Base-by-base conservation (phyloP, 2,888 invertebrate genomes). In the Hymenopus coronatus region DNA sequence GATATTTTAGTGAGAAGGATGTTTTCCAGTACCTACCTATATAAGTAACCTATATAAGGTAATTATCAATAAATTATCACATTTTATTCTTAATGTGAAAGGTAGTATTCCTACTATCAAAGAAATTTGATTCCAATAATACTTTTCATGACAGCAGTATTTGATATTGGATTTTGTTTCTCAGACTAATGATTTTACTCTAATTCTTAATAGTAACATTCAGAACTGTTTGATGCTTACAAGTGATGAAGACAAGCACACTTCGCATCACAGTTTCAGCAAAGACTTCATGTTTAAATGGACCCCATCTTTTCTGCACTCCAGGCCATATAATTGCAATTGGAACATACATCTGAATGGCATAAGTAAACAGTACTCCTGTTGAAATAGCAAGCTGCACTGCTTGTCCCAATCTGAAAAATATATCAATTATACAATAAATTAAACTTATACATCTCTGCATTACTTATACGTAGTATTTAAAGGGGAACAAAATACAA, bases 301-400 rank as follows among this genome's bases (percentile, higher is more conserved):
- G 94, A 9, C 95, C 95, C 86, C 95, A 94, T 91, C 94, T 93
- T 88, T 93, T 93, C 88, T 93, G 93, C 46, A 97, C 93, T 70
- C 94, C 93, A 0, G 98, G 98, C 97, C 97, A 98, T 91, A 98
- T 96, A 90, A 99, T 97, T 89, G 96, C 96, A 84, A 98, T 95
- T 0, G 99, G 98, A 83, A 99, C 98, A 93, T 98, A 99, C 93
- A 99, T 97, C 94, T 99, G 99, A 28, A 99, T 95, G 0, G 98
- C 97, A 93, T 98, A 99, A 0, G 98, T 97, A 90, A 99, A 95
- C 91, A 98, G 94, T 90, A 99, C 97, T 20, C 98, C 98, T 82
- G 97, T 91, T 0, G 97, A 97, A 92, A 99, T 98, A 92, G 97
- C 95, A n/a, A 96, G 92, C 92, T 97, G 97, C 28, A 98, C 98